phyloP scores from a whole-genome alignment of 64 coral and sea anemone genomes.

The Trachythela sp. region DNA sequence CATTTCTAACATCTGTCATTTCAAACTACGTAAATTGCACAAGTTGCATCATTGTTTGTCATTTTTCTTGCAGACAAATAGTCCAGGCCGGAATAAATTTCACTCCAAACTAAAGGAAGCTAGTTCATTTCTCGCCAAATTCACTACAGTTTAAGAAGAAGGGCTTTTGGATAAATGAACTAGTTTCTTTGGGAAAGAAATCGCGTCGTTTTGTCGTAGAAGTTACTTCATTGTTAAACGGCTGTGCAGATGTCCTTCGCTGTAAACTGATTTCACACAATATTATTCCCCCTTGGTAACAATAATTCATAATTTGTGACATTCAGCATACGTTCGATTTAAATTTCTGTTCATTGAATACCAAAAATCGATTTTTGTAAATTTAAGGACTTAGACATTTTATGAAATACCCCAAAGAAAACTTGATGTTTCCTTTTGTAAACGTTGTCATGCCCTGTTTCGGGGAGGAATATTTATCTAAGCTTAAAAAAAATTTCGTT shows the following conservation, averaged over 20 bases:
- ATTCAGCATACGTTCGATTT: background rate
- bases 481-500: background rate
- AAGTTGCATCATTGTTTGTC: background rate
- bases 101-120: background rate
- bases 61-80: background rate
- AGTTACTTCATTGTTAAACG: conserved; percentile 17
- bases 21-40: background rate
- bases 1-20: background rate
- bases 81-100: background rate
- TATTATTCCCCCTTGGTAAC: background rate
- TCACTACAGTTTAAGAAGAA: background rate
- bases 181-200: background rate
- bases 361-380: background rate
- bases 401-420: background rate
- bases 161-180: background rate
- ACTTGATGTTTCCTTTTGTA: background rate
- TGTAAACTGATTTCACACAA: background rate
- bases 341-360: background rate
- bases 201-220: background rate
- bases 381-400: background rate
- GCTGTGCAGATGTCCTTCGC: conserved; percentile 9
- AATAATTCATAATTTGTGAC: background rate
- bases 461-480: background rate
- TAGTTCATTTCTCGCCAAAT: background rate
- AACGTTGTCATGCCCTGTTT: background rate